Conservation (phyloP, 2,797 vertebrate genomes). For the Spondyliosoma cantharus region DNA sequence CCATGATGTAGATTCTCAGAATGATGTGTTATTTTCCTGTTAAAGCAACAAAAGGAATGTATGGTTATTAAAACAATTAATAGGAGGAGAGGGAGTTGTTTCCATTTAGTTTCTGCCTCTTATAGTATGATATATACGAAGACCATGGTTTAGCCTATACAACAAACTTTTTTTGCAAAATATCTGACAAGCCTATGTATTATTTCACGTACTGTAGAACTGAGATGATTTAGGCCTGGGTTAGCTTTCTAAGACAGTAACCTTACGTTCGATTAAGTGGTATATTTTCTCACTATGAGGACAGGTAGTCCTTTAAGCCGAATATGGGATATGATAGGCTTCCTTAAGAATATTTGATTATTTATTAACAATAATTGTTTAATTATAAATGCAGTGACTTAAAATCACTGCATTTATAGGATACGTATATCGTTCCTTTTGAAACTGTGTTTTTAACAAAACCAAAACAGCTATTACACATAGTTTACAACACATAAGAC, state of each 20-base stretch:
- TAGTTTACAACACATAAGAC: neutral
- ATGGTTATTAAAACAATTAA: conserved; percentile 24
- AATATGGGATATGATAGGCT: neutral
- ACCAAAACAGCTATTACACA: neutral
- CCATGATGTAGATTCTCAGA: conserved; percentile 65
- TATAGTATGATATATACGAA: conserved; percentile 3
- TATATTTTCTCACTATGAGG: neutral
- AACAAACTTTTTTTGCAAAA: neutral
- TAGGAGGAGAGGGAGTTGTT: neutral
- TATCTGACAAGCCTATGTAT: neutral
- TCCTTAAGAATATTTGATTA: too few relatives aligned
- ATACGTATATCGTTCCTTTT: too few relatives aligned
- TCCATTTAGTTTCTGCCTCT: conserved; percentile 3
- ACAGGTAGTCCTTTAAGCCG: neutral
- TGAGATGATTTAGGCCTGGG: neutral
- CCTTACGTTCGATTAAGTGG: neutral
- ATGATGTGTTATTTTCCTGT: conserved; percentile 75
- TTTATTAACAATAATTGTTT: too few relatives aligned
- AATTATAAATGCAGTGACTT: too few relatives aligned
- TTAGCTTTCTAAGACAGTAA: neutral
- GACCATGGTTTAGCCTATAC: neutral
- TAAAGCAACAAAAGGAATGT: conserved; percentile 71
- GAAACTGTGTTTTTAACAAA: neutral
- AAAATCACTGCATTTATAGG: too few relatives aligned
- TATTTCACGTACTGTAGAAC: neutral